Base-by-base conservation (phyloP, 64 coral and sea anemone genomes). In the Pachyseris speciosa region DNA sequence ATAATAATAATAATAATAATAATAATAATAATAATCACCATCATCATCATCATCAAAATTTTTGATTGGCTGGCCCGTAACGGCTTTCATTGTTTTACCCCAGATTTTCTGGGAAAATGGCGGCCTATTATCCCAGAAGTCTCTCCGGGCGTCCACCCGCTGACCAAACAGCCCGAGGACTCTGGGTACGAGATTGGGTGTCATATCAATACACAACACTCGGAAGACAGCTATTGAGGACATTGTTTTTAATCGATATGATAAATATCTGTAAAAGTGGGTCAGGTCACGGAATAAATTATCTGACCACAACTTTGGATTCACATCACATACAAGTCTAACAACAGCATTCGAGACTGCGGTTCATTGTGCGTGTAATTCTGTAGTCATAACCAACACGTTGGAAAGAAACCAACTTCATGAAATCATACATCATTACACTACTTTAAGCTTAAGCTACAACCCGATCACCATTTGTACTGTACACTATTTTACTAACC, bases 211-310 rank as follows among this genome's bases (percentile, higher is more conserved):
- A 6, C n/a, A 61, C 13, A 16, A 55, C 3, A 55, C 51, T n/a
- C 51, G 51, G 6, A 24, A 61, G 22, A 9, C 58, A 61, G 27
- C 27, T 9, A n/a, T 81, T 19, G 9, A 40, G 9, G 3, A 81
- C 17, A 37, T 61, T 37, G 19, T 25, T 74, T 74, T 79, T 27
- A 60, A 60, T 81, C 53, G 32, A 38, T 59, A 81, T 22, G 49
- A 59, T 80, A 80, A 80, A 80, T 80, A 80, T 59, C 33, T 81
- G 51, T 81, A 60, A 81, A 81, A 81, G 77, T 61, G 29, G 77
- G 77, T 41, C 77, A 61, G 77, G 12, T 40, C 77, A 81, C 36
- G 29, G 73, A 60, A 81, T 81, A 81, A 81, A 81, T 81, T 81
- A 81, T 76, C 77, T 81, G 77, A 81, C 77, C 77, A 55, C 77